Conservation (phyloP, 2,888 invertebrate genomes). For the Copidosoma aretas region DNA sequence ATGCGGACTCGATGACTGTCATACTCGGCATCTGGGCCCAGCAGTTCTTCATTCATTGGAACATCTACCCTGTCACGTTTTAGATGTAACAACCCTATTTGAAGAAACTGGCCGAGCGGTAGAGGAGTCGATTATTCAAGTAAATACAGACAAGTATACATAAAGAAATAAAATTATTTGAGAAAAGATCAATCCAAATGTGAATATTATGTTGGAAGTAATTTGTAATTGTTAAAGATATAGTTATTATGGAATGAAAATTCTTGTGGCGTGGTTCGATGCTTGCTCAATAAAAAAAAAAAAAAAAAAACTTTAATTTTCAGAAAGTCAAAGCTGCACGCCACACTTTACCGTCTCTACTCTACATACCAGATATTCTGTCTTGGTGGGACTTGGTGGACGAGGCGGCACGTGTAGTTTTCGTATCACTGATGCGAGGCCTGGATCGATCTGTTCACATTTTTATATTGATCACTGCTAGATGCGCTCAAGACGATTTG, state of each 20-base stretch:
- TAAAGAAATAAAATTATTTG: no score
- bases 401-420: conserved; percentile 57
- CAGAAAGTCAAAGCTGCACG: conserved; percentile 81
- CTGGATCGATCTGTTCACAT: conserved; percentile 56
- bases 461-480: conserved; percentile 56
- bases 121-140: conserved; percentile 82
- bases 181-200: background rate
- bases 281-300: background rate
- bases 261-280: background rate
- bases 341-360: conserved; percentile 68
- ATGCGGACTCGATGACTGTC: conserved; percentile 66
- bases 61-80: conserved; percentile 72
- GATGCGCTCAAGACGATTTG: conserved; percentile 46
- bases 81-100: conserved; percentile 73
- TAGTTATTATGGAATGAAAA: background rate
- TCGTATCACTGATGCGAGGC: conserved; percentile 54
- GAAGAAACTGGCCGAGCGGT: conserved; percentile 72
- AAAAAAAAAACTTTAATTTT: background rate
- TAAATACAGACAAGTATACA: conserved; percentile 53
- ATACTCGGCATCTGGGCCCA: conserved; percentile 74
- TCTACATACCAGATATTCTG: conserved; percentile 58
- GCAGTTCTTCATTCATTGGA: conserved; percentile 81
- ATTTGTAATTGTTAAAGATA: no score
- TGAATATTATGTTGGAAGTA: no score
- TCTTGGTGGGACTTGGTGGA: conserved; percentile 60